phyloP scores from a whole-genome alignment of 2,797 vertebrate species.

The Spinibarbus caldwelli region DNA sequence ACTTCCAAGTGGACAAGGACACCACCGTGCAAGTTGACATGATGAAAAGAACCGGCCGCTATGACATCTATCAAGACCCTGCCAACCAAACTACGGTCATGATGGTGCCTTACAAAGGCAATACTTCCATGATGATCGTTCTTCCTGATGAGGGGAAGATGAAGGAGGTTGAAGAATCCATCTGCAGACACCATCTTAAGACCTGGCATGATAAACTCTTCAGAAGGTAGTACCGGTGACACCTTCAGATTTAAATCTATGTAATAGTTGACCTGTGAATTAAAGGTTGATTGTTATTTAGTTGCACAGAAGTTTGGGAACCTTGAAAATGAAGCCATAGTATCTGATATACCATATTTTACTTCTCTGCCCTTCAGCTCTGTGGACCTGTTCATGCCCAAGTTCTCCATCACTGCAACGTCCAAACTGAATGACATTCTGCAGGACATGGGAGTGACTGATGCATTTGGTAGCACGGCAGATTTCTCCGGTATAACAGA shows the following conservation, averaged over 20 bases:
- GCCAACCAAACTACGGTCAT: conserved; percentile 80
- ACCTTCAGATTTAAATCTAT: background rate
- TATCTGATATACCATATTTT: background rate
- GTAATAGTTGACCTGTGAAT: background rate
- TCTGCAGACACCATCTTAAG: conserved; percentile 73
- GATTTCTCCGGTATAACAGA: conserved; percentile 76
- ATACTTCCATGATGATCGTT: conserved; percentile 85
- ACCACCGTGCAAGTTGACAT: conserved; percentile 85
- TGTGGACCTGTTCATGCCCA: conserved; percentile 75
- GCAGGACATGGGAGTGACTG: conserved; percentile 70
- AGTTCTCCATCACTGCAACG: conserved; percentile 74
- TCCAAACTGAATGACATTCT: conserved; percentile 66
- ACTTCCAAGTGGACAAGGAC: conserved; percentile 79
- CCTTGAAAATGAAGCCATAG: background rate
- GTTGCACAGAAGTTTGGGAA: background rate
- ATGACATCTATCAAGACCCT: conserved; percentile 76
- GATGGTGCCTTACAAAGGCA: conserved; percentile 86
- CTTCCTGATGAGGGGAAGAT: conserved; percentile 85
- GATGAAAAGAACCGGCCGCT: conserved; percentile 85
- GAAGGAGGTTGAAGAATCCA: conserved; percentile 75
- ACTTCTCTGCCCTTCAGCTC: conserved; percentile 66
- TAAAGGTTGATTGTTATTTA: background rate
- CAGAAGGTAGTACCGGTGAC: conserved; percentile 70
- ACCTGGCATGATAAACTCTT: conserved; percentile 75
- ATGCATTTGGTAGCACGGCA: conserved; percentile 68